Percentiles rank a stretch among this genome's conserved stretches.
Conservation (phyloP, 1,140 invertebrate genomes). For the Tenebrio molitor region DNA sequence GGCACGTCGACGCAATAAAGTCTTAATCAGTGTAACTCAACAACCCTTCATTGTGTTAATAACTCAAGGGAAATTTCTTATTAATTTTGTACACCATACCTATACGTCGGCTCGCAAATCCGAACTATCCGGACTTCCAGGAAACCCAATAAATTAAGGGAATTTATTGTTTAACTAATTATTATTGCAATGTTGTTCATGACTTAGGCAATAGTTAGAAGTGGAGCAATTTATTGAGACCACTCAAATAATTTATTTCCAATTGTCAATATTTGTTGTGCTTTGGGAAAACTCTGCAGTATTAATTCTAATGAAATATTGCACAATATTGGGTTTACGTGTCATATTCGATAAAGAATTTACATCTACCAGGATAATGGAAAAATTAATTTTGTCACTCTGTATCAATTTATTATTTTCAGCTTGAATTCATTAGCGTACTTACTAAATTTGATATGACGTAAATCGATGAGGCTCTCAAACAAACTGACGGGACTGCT, state of each 20-base stretch:
- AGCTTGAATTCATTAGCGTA: conserved; percentile 45
- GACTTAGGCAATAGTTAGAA: conserved; percentile 10
- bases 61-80: conserved; percentile 34
- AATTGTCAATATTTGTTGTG: conserved; percentile 43
- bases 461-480: conserved; percentile 41
- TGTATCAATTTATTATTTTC: conserved; percentile 47
- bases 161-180: conserved; percentile 28
- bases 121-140: background rate
- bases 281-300: conserved; percentile 32
- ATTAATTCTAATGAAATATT: conserved; percentile 45
- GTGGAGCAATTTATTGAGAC: conserved; percentile 15
- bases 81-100: conserved; percentile 28
- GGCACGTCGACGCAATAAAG: conserved; percentile 36
- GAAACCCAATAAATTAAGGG: conserved; percentile 18
- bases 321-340: conserved; percentile 38
- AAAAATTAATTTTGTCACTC: conserved; percentile 46
- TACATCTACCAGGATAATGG: conserved; percentile 42
- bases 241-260: conserved; percentile 32
- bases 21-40: conserved; percentile 36
- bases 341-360: conserved; percentile 45
- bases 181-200: conserved; percentile 19
- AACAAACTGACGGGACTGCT: conserved; percentile 34
- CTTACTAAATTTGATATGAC: conserved; percentile 46
- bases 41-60: conserved; percentile 26
- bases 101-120: conserved; percentile 4